Evolutionary conservation across 2,113 vertebrate genomes (phyloP).

Genomic region (Dinomys branickii): DNA sequence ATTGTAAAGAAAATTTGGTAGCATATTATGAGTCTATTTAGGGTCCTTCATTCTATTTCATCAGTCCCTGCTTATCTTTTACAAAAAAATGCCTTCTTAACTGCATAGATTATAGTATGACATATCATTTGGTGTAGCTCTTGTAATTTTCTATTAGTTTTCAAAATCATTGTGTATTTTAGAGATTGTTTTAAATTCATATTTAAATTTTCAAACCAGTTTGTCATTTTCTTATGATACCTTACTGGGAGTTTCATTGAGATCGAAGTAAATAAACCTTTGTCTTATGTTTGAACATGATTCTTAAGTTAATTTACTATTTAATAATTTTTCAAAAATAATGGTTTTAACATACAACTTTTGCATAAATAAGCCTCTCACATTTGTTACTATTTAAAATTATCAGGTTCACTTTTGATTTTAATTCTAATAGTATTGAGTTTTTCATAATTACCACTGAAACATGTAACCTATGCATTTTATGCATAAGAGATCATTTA

Average conservation of each 20-base stretch:
- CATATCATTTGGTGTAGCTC: background rate
- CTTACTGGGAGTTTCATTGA: background rate
- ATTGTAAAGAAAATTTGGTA: background rate
- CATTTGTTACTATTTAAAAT: background rate
- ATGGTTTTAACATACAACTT: background rate
- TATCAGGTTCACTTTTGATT: background rate
- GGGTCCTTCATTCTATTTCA: background rate
- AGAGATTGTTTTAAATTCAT: background rate
- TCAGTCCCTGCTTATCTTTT: background rate
- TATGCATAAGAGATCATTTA: background rate
- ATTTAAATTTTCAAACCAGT: background rate
- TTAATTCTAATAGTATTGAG: background rate
- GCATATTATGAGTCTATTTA: background rate
- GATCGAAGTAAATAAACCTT: background rate
- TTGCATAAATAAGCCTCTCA: background rate
- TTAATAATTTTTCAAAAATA: background rate
- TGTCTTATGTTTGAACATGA: no score
- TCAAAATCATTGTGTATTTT: background rate
- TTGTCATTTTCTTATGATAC: background rate
- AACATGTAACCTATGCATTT: background rate
- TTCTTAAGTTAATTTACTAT: background rate
- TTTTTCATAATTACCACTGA: background rate
- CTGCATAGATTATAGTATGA: background rate
- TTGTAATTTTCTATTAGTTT: background rate
- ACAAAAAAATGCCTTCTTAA: background rate